Percentiles rank a stretch among this genome's conserved stretches.
Conservation (phyloP, 2,113 vertebrate genomes). For the Coreoperca whiteheadi region DNA sequence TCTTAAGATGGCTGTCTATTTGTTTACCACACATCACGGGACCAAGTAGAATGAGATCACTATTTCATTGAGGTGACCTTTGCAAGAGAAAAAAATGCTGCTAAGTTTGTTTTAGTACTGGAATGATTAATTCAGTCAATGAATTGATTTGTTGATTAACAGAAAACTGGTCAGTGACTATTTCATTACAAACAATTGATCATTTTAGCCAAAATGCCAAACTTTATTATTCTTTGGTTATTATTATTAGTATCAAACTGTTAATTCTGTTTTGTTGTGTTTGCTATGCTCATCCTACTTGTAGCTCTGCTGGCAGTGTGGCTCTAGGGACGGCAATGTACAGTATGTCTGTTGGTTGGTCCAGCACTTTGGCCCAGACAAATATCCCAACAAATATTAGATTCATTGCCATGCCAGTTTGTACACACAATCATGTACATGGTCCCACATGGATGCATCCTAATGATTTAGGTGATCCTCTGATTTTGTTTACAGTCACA, state of each 20-base stretch:
- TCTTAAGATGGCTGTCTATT: not conserved
- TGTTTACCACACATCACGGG: not conserved
- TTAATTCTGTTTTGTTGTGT: not conserved
- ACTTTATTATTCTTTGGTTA: not conserved
- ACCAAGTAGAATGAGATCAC: not conserved
- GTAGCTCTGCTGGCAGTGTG: not conserved
- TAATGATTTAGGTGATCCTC: not conserved
- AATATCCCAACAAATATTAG: not conserved
- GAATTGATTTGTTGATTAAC: not conserved
- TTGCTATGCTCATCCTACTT: constrained; percentile 1
- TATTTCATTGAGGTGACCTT: not conserved
- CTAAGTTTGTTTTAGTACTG: not conserved
- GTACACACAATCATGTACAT: not conserved
- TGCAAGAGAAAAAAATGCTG: not conserved
- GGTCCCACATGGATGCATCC: not conserved
- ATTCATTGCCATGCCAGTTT: not conserved
- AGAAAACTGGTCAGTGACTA: not conserved
- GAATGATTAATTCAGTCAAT: not conserved
- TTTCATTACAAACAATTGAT: not conserved
- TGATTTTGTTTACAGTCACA: not conserved
- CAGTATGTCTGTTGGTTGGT: not conserved
- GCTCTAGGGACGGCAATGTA: not conserved
- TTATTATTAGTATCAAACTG: not conserved
- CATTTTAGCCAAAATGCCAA: not conserved
- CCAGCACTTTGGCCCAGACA: not conserved